Base-by-base conservation (phyloP, 2,888 invertebrate species). In the Meandrusa payeni region DNA sequence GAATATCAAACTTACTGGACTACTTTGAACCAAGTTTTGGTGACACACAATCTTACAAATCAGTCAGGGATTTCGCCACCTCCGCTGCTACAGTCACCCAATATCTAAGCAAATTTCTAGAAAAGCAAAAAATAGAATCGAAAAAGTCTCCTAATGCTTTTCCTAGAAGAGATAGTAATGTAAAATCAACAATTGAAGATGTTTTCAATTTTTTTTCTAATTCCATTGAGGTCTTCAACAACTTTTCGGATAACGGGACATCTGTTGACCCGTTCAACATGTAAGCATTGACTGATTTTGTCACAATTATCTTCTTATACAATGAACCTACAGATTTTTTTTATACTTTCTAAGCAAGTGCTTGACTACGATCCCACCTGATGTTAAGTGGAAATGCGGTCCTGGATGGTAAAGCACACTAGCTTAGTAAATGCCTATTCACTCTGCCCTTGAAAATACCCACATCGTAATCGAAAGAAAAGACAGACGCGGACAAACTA, bases 21-120 rank as follows among this genome's bases (percentile, higher is more conserved):
- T 59, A 76, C 17, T 80, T 88, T 28, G 64, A 81, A 54, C 76
- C 81, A 17, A 74, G 70, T 3, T 87, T 85, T 49, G 72, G 76
- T 1, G 74, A 80, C 9, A 83, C 87, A 1, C 62, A 77, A 38
- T 59, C 73, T 0, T 88, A 66, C 49, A 65, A 67, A 53, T 55
- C 73, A 0, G 41, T 85, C 0, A 60, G 64, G 51, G 76, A 76
- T 5, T 39, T 79, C 1, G 52, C 70, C 0, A 78, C 86, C 20
- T 57, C 66, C 0, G 37, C 64, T 2, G 59, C 76, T 0, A 47
- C 60, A 12, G 72, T 68, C 0, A 39, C 77, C 0, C 63, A 69
- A 49, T 87, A 76, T 62, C 52, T 85, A 32, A 56, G 71, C 44
- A 76, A 67, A 55, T 50, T 64, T 29, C 53, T 80, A 31, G 48